A percentile compares a stretch with the other conserved stretches of the same genome.
These are phyloP conservation scores for Macroglossus sobrinus DNA, from an alignment of 2,113 vertebrate species.

Conservation along the genomic window DNA sequence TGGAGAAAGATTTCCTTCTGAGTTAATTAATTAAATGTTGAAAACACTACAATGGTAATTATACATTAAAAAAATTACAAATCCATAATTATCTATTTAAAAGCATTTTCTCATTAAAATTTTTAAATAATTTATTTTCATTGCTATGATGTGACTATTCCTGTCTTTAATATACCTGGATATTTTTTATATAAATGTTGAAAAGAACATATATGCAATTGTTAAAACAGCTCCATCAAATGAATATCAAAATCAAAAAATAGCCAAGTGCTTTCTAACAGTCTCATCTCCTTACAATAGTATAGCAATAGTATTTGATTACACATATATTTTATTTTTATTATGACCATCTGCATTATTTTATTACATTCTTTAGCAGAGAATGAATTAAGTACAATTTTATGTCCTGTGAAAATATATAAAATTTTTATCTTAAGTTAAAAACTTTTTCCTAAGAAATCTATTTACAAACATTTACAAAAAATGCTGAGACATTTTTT, in stretches of 20 bases:
- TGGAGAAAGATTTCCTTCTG: not conserved
- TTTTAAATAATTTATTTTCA: not conserved
- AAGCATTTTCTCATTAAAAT: not conserved
- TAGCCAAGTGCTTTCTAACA: not conserved
- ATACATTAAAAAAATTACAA: not conserved
- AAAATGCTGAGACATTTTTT: not conserved
- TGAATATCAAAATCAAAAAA: not conserved
- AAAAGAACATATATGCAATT: not conserved
- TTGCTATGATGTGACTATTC: not conserved
- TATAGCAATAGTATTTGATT: not conserved
- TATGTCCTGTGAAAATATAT: not conserved
- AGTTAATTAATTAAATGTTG: not conserved
- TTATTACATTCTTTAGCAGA: not conserved
- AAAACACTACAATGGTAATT: not conserved
- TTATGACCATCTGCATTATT: not conserved
- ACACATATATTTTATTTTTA: slow-evolving; percentile 5
- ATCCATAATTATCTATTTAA: not conserved
- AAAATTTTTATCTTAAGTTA: not conserved
- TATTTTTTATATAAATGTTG: slow-evolving; percentile 1
- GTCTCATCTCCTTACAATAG: not conserved
- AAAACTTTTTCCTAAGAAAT: slow-evolving; percentile 23
- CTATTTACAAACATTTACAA: not conserved
- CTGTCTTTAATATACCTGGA: slow-evolving; percentile 24
- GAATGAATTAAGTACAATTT: not conserved
- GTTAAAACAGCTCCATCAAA: slow-evolving; percentile 9